Evolutionary conservation across 2,113 vertebrate genomes (phyloP).

Genomic region (Panthera tigris): DNA sequence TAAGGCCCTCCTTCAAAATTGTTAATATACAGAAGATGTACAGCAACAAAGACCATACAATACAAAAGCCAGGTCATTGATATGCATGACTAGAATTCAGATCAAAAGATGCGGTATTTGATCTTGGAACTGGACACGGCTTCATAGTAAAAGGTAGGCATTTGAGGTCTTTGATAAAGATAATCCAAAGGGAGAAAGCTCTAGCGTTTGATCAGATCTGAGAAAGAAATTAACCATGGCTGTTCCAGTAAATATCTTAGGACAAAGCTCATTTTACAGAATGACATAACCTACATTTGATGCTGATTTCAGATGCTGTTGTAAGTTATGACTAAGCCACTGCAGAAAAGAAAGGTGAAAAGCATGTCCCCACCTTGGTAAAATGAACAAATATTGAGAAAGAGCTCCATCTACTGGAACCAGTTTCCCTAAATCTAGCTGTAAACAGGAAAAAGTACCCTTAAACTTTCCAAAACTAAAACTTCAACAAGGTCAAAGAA

Average conservation of each 20-base stretch:
- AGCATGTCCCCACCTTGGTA: neutral
- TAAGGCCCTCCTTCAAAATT: constrained; percentile 21
- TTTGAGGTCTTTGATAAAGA: constrained; percentile 49
- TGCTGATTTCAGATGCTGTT: constrained; percentile 51
- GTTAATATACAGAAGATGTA: neutral
- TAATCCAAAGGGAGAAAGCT: neutral
- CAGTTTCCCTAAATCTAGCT: neutral
- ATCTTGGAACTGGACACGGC: constrained; percentile 30
- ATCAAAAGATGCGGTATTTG: constrained; percentile 50
- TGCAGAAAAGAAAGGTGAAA: constrained; percentile 14
- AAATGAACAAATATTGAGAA: constrained; percentile 73
- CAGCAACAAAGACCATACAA: neutral
- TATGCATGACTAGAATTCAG: neutral
- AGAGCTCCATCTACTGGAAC: constrained; percentile 85
- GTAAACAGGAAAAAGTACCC: neutral
- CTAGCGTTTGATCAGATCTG: constrained; percentile 52
- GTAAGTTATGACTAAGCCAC: constrained; percentile 48
- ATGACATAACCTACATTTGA: constrained; percentile 46
- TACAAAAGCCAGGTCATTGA: neutral
- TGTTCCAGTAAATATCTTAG: constrained; percentile 41
- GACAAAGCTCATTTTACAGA: constrained; percentile 33
- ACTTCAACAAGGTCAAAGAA: neutral
- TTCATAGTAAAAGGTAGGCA: constrained; percentile 8
- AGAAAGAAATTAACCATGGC: constrained; percentile 52
- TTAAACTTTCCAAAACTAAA: constrained; percentile 36